Percentiles rank a stretch among this genome's conserved stretches.
These are phyloP conservation scores for Phrynocephalus guinanensis DNA, from an alignment of 2,797 vertebrate genomes.

Conservation along the genomic window DNA sequence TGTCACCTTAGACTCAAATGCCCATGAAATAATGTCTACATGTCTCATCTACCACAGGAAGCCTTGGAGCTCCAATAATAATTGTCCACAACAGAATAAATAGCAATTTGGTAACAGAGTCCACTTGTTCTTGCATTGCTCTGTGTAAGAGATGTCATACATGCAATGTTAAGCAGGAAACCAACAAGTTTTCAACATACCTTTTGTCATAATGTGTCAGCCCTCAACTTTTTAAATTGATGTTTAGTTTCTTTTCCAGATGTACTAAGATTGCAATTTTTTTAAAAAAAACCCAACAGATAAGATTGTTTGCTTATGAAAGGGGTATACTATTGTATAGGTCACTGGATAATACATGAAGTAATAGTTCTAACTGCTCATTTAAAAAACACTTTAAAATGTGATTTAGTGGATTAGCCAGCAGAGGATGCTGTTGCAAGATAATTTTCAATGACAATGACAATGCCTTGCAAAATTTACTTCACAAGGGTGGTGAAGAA, in stretches of 20 bases:
- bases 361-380: not conserved
- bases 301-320: not conserved
- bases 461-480: not conserved
- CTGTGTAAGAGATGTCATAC: not conserved
- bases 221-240: not conserved
- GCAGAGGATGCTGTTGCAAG: slow-evolving; percentile 76
- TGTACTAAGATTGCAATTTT: not conserved
- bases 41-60: slow-evolving; percentile 28
- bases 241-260: not conserved
- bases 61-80: slow-evolving; percentile 10
- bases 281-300: slow-evolving; percentile 2
- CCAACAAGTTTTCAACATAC: not conserved
- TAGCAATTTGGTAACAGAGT: not conserved
- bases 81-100: slow-evolving; percentile 23
- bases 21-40: not conserved
- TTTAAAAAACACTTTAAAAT: slow-evolving; percentile 12
- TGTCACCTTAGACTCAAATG: slow-evolving; percentile 25
- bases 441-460: slow-evolving; percentile 42
- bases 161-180: not conserved
- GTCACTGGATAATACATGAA: slow-evolving; percentile 34
- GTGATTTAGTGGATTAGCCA: slow-evolving; percentile 52
- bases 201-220: slow-evolving; percentile 4
- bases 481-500: not conserved
- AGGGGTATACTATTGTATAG: not conserved
- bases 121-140: slow-evolving; percentile 5